Base-by-base conservation (phyloP, 2,797 vertebrate species). In the Phalanger gymnotis region DNA sequence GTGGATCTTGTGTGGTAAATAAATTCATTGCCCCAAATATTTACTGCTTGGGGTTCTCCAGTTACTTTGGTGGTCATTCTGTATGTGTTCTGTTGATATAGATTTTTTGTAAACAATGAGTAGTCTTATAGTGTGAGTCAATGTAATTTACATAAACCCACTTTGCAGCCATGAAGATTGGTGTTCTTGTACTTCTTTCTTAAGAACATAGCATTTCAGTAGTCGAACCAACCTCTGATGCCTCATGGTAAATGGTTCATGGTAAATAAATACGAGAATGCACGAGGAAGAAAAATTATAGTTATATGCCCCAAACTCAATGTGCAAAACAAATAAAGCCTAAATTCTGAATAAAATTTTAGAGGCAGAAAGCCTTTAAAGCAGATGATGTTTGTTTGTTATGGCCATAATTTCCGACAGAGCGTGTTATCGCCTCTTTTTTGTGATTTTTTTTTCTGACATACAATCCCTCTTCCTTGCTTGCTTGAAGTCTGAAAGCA, bases 21-120 rank as follows among this genome's bases (percentile, higher is more conserved):
- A 96, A 95, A 95, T 92, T 93, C 54, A 31, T 93, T 61, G 91
- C 90, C 94, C 55, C 91, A 95, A 95, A 97, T 90, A 95, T 95
- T 95, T 93, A 92, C n/a, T 90, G 90, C 92, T 92, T 47, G 14
- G 94, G 61, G 55, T 55, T 92, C 61, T 97, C 95, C 58, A 92
- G 54, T 92, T 91, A 58, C 47, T 94, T 96, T 92, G 51, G 90
- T 81, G 93, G 87, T 92, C 92, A 51, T 92, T 47, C 3, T 34
- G 91, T 58, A 93, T 94, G 94, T 96, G 95, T 87, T 91, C 94
- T 25, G 2, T 89, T 93, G 90, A 66, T 97, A 58, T 52, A 66
- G 66, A 93, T 91, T 91, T 95, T 91, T 96, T 51, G 94, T 81
- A 95, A 95, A 56, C 66, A 93, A 93, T 30, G 90, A 93, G 25